phyloP scores from a whole-genome alignment of 2,797 vertebrate species.

The Pipistrellus kuhlii region DNA sequence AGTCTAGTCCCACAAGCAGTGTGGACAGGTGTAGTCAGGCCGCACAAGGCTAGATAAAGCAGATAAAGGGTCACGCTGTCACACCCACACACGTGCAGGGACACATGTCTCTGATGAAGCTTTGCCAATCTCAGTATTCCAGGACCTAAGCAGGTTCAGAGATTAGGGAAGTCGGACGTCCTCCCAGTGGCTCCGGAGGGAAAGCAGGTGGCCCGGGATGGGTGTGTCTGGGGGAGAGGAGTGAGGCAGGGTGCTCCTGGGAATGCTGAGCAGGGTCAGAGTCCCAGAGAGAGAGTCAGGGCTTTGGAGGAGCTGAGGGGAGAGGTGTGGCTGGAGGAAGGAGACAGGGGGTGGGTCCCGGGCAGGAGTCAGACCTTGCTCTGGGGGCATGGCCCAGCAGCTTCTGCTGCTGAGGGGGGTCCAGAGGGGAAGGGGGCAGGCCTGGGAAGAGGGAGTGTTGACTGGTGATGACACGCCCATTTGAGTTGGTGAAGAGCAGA shows the following conservation, averaged over 20 bases:
- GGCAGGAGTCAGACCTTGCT: too few relatives aligned
- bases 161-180: too few relatives aligned
- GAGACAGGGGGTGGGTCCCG: fast-evolving
- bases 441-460: neutral
- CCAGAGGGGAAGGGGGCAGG: neutral
- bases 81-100: too few relatives aligned
- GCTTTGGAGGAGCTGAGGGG: neutral
- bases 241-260: neutral
- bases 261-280: neutral
- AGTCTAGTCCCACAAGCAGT: too few relatives aligned
- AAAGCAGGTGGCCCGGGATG: too few relatives aligned
- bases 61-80: fast-evolving
- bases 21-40: too few relatives aligned
- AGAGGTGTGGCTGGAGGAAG: neutral
- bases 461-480: fast-evolving
- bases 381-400: neutral
- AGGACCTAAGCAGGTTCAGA: neutral
- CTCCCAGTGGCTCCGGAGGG: too few relatives aligned
- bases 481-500: too few relatives aligned
- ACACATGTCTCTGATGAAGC: neutral
- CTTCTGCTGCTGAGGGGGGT: neutral
- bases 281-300: neutral
- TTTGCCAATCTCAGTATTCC: too few relatives aligned
- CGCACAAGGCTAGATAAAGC: neutral
- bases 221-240: too few relatives aligned